phyloP scores from a whole-genome alignment of 2,113 vertebrate species.

The Melanerpes formicivorus region DNA sequence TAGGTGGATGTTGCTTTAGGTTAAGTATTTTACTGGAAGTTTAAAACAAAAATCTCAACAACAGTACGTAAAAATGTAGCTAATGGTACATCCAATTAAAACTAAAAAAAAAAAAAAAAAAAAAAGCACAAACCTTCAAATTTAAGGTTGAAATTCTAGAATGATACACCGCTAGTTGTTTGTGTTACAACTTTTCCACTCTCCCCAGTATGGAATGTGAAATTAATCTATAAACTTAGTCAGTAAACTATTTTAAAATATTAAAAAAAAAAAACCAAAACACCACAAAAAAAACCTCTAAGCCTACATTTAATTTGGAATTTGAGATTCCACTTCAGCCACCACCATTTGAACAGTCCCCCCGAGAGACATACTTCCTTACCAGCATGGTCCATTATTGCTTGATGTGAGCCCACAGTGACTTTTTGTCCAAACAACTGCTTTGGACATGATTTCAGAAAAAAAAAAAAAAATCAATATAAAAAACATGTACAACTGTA shows the following conservation, averaged over 20 bases:
- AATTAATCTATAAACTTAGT: background rate
- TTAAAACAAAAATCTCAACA: background rate
- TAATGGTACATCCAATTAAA: background rate
- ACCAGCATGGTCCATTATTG: conserved; percentile 38
- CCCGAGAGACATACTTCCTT: background rate
- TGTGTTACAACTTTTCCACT: background rate
- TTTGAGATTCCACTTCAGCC: background rate
- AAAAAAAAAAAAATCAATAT: background rate
- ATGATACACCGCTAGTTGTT: background rate
- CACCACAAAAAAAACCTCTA: background rate
- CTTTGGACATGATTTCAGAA: background rate
- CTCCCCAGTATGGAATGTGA: background rate
- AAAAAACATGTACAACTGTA: background rate
- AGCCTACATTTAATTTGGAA: background rate
- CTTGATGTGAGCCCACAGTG: conserved; percentile 44
- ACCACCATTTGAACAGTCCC: background rate
- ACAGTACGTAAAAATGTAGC: background rate
- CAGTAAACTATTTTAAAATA: background rate
- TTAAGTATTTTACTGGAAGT: background rate
- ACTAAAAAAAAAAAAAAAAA: background rate
- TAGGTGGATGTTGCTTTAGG: background rate
- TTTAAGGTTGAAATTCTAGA: background rate
- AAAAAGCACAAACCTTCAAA: background rate
- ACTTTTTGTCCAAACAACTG: background rate
- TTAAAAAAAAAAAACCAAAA: background rate